Percentiles rank a stretch among this genome's conserved stretches.
These are phyloP conservation scores for Bryconaethiops microstoma DNA, from an alignment of 2,797 vertebrate species.

Conservation along the genomic window DNA sequence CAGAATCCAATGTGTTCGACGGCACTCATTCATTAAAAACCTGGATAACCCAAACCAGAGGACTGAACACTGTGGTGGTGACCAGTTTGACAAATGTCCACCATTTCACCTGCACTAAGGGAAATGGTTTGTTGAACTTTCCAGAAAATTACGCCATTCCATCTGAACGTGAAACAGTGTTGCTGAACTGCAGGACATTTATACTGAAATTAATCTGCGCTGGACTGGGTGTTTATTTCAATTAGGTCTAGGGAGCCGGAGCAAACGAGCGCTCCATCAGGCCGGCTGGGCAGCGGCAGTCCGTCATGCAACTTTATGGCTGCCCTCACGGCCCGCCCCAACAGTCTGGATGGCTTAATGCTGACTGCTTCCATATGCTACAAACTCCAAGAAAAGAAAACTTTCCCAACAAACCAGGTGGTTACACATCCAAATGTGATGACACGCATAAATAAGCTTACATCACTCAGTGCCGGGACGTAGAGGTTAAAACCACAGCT, in stretches of 20 bases:
- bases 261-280: slow-evolving; percentile 56
- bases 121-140: slow-evolving; percentile 64
- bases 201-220: slow-evolving; percentile 53
- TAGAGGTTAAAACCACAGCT: slow-evolving; percentile 47
- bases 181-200: slow-evolving; percentile 57
- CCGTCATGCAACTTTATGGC: slow-evolving; percentile 65
- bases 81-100: slow-evolving; percentile 57
- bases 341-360: slow-evolving; percentile 68
- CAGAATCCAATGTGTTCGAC: neutral
- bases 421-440: slow-evolving; percentile 39
- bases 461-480: slow-evolving; percentile 21
- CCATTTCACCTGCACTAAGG: slow-evolving; percentile 56
- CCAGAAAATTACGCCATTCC: slow-evolving; percentile 57
- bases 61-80: slow-evolving; percentile 5
- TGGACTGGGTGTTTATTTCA: slow-evolving; percentile 70
- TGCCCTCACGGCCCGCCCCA: slow-evolving; percentile 67
- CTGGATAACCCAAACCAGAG: slow-evolving; percentile 1
- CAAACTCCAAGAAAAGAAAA: slow-evolving; percentile 55
- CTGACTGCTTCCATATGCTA: slow-evolving; percentile 79
- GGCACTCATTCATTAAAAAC: slow-evolving; percentile 12
- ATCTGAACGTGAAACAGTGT: slow-evolving; percentile 61
- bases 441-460: slow-evolving; percentile 32
- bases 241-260: slow-evolving; percentile 51
- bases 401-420: slow-evolving; percentile 54
- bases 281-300: slow-evolving; percentile 54